Evolutionary conservation across 2,113 vertebrate species (phyloP), one percentile per base, ranked within the genome.

Genomic region (Oryzias curvinotus): DNA sequence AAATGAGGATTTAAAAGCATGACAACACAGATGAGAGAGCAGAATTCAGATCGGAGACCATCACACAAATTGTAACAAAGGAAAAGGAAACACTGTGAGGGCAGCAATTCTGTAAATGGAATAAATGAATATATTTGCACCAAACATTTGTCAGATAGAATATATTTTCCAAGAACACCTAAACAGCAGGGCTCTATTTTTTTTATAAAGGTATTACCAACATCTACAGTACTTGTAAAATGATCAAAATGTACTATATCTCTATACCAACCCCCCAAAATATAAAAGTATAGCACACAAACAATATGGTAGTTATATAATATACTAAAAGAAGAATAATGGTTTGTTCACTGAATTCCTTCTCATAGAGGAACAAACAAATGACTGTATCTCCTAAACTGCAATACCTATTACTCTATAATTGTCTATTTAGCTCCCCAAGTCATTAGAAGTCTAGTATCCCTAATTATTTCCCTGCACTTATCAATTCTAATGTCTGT

Each of bases 51-150:
- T 41, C 52, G 44, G 54, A 50, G 42, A 55, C 73, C 43, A 50
- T 13, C 15, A 48, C 25, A 68, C 36, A 75, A 44, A 60, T 73
- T 55, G 71, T 62, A 65, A 54, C 57, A 55, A 45, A 4, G 30
- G 12, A 2, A 15, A 26, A 70, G 62, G 62, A 71, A 66, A 57
- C 41, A 12, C n/a, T 61, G 52, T 71, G 65, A 21, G 12, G 14
- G 18, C 14, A 19, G 0, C 48, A 56, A 36, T 67, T 52, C 63
- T 23, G 23, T n/a, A 64, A 18, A 44, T 76, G 46, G 68, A 85
- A 80, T 74, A 78, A 63, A 85, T 78, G 0, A 68, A 60, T 77
- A 51, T 15, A 10, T 57, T 23, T 75, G 47, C 17, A 53, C 52
- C 16, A 10, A 54, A 28, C 54, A 65, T 8, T 57, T 59, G 52